phyloP scores from a whole-genome alignment of 2,797 vertebrate species.

The Rhodeus uyekii region DNA sequence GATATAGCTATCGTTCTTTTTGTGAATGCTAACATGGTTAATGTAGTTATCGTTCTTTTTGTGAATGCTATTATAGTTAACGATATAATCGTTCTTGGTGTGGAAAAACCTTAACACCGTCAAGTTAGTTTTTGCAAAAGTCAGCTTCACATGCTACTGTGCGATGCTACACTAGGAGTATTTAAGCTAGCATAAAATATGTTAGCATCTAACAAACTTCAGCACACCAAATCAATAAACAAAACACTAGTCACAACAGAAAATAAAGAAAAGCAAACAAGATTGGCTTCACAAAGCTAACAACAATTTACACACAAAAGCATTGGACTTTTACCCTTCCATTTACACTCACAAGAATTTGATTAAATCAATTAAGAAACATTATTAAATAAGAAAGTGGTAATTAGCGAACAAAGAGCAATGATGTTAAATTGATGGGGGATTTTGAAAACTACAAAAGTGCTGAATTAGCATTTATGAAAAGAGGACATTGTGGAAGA shows the following conservation, averaged over 20 bases:
- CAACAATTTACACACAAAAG: not conserved
- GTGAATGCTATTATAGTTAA: no score
- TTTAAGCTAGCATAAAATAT: not conserved
- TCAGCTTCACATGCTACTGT: no score
- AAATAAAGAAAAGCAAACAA: conserved; percentile 3
- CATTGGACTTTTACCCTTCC: conserved; percentile 21
- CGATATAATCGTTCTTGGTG: no score
- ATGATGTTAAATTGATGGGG: conserved; percentile 10
- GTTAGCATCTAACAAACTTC: conserved; percentile 7
- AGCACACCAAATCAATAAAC: not conserved
- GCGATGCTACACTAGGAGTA: not conserved
- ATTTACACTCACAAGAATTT: conserved; percentile 15
- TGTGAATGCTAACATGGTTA: no score
- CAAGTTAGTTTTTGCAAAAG: no score
- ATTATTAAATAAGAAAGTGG: conserved; percentile 43
- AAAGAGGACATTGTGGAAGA: conserved; percentile 35
- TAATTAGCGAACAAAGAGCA: conserved; percentile 28
- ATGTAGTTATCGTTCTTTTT: no score
- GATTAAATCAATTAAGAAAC: conserved; percentile 42
- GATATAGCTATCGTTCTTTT: no score
- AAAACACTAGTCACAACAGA: not conserved
- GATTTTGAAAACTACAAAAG: conserved; percentile 24
- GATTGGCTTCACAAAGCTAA: not conserved
- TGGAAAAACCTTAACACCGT: no score
- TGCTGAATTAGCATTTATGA: conserved; percentile 44